A percentile compares a stretch with the other conserved stretches of the same genome.
Evolutionary conservation across 2,113 vertebrate genomes (phyloP).

Genomic region (Noctilio leporinus): DNA sequence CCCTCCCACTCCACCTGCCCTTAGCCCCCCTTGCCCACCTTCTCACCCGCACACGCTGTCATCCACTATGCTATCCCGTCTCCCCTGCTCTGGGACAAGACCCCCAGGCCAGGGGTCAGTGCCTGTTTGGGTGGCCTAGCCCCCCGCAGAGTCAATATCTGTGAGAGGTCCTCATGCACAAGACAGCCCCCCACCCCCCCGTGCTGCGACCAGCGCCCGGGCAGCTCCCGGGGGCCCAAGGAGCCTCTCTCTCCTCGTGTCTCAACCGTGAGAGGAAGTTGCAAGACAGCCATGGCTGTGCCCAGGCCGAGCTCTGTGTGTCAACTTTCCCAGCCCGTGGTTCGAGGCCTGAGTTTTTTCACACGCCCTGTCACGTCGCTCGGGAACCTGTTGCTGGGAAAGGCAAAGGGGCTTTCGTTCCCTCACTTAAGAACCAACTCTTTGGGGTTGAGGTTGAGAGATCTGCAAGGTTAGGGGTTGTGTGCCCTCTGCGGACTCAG

Average conservation of each 20-base stretch:
- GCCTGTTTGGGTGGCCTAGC: background rate
- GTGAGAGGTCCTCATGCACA: background rate
- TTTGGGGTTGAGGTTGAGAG: background rate
- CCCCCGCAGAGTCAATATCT: background rate
- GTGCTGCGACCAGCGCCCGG: background rate
- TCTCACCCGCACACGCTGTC: too few relatives aligned
- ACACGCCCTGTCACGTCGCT: background rate
- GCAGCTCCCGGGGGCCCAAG: background rate
- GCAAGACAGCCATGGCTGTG: slow-evolving; percentile 59
- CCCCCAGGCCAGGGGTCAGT: background rate
- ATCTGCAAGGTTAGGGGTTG: background rate
- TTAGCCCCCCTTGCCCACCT: fast-evolving
- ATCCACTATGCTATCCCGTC: fast-evolving
- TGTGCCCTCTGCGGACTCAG: background rate
- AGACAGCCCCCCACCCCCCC: background rate
- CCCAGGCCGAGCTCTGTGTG: background rate
- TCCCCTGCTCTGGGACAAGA: background rate
- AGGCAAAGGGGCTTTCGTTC: background rate
- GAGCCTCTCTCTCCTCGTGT: slow-evolving; percentile 59
- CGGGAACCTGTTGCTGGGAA: background rate
- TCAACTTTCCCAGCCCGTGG: slow-evolving; percentile 27
- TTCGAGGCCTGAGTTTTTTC: background rate
- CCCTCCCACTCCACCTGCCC: background rate
- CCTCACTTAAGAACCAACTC: background rate
- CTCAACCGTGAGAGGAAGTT: slow-evolving; percentile 73